phyloP scores from a whole-genome alignment of 2,888 invertebrate genomes.

The Hypselothyrea guttata region DNA sequence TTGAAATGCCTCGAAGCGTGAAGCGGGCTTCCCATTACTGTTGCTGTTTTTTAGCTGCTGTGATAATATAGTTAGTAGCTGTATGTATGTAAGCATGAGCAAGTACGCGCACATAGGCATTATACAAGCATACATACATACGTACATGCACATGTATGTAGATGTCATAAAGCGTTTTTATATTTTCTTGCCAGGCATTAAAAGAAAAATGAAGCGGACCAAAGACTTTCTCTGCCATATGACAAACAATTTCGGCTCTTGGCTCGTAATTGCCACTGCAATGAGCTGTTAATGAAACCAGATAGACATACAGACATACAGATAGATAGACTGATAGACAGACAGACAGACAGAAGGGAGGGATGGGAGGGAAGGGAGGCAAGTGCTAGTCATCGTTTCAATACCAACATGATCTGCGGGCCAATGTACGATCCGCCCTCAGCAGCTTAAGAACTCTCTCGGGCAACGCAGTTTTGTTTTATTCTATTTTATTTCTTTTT shows the following conservation, averaged over 20 bases:
- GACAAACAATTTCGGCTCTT: constrained; percentile 70
- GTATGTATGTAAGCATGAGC: constrained; percentile 30
- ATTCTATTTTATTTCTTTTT: constrained; percentile 23
- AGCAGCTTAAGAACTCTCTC: constrained; percentile 47
- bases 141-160: constrained; percentile 13
- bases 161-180: constrained; percentile 54
- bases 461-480: constrained; percentile 28
- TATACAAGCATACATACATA: constrained; percentile 18
- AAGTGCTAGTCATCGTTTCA: constrained; percentile 57
- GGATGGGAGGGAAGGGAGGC: constrained; percentile 1
- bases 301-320: constrained; percentile 31
- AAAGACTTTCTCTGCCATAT: constrained; percentile 71
- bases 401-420: constrained; percentile 51
- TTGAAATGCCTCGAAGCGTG: constrained; percentile 57
- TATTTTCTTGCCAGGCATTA: constrained; percentile 43
- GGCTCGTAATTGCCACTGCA: constrained; percentile 71
- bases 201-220: constrained; percentile 57
- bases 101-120: constrained; percentile 34
- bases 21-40: constrained; percentile 64
- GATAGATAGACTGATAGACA: constrained; percentile 8
- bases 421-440: constrained; percentile 74
- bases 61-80: constrained; percentile 43
- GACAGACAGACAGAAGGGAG: constrained; percentile 8
- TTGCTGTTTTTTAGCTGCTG: constrained; percentile 18
- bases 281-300: constrained; percentile 72